Evolutionary conservation across 2,797 vertebrate genomes (phyloP).

Genomic region (Streptopelia turtur): DNA sequence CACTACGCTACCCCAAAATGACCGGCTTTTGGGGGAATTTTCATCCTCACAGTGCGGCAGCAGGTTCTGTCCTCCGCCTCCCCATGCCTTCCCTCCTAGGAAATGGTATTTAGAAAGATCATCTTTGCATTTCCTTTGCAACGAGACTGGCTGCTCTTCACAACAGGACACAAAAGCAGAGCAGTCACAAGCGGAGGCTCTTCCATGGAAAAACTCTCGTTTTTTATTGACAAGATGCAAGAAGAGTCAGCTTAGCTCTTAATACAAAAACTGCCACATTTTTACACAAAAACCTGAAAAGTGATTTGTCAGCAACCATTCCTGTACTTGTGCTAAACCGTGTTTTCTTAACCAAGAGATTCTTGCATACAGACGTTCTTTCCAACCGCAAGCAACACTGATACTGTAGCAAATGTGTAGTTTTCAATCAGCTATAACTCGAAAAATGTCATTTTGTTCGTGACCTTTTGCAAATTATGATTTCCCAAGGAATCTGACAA

Average conservation of each 20-base stretch:
- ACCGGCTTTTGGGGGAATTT: background rate
- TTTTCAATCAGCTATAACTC: conserved; percentile 73
- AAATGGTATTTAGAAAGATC: background rate
- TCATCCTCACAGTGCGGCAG: background rate
- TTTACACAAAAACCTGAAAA: conserved; percentile 21
- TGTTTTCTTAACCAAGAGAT: conserved; percentile 54
- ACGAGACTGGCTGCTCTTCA: background rate
- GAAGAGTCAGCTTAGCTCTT: background rate
- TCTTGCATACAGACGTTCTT: conserved; percentile 62
- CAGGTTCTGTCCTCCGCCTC: background rate
- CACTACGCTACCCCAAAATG: background rate
- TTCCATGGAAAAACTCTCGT: conserved; percentile 9
- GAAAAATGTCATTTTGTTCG: conserved; percentile 66
- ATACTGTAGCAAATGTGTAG: conserved; percentile 66
- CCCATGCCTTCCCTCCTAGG: background rate
- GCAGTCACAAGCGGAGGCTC: background rate
- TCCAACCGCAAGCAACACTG: conserved; percentile 67
- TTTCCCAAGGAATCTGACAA: conserved; percentile 74
- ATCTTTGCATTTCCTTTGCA: background rate
- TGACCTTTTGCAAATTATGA: conserved; percentile 74
- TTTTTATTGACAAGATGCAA: background rate
- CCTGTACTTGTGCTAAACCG: conserved; percentile 12
- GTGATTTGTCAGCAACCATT: conserved; percentile 14
- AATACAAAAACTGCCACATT: background rate
- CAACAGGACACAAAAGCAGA: background rate